Evolutionary conservation across 2,113 vertebrate genomes (phyloP), one percentile per base, ranked within the genome.

Genomic region (Thalassarche chlororhynchos): DNA sequence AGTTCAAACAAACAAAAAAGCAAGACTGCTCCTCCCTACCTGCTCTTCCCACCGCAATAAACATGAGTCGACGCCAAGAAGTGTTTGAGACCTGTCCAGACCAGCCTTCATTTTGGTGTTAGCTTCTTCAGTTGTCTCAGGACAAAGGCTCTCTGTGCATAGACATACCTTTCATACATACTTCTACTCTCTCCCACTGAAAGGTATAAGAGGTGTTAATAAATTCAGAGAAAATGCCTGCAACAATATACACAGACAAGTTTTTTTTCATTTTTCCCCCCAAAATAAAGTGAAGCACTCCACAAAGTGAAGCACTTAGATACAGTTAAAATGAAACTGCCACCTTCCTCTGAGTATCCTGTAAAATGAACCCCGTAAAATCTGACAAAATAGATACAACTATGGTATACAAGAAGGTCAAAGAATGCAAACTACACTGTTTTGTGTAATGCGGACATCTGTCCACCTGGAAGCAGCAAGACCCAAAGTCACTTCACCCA

Each of bases 31-130:
- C 66, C 90, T 93, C 78, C 92, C 82, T 85, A 72, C 66, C 84
- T 65, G 62, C 74, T 91, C 62, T 83, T 90, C 54, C 70, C 90
- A 90, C 78, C 14, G 9, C 82, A 96, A 80, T 34, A 94, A 95
- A 86, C 49, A 77, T 0, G 1, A 87, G 38, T 14, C 0, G 3
- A 75, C 3, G 51, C 87, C 88, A 94, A 87, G 38, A 82, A 60
- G 70, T 24, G 36, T 65, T 91, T 92, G 69, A 90, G 55, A 85
- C 84, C 78, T 93, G 94, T 51, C 71, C 84, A 70, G 68, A 80
- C 84, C 87, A 95, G 94, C 57, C 58, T 94, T 77, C 46, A 17
- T 52, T 85, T 46, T 47, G 38, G 46, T 46, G 31, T 68, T 28
- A 54, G 58, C 62, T 87, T 80, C 84, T 74, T 49, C 87, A 85